Conservation (phyloP, 2,797 vertebrate species). For the Bothrops alternatus region DNA sequence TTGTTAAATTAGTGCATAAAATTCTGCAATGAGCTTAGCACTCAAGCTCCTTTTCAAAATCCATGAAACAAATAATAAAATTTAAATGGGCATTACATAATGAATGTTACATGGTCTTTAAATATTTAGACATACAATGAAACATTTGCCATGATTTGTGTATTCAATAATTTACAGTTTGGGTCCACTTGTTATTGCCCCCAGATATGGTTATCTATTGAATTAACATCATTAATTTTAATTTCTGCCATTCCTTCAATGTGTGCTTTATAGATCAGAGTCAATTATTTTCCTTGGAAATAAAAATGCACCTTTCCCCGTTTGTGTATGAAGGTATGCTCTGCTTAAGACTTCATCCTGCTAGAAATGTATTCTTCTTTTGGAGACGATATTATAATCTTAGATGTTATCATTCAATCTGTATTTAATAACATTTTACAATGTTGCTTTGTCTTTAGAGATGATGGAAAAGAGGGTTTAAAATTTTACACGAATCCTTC, state of each 20-base stretch:
- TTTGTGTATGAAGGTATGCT: background rate
- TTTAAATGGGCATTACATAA: background rate
- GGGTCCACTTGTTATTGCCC: background rate
- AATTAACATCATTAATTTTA: background rate
- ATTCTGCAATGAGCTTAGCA: background rate
- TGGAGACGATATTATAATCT: background rate
- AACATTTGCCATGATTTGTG: background rate
- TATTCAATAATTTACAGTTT: background rate
- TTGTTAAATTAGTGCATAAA: background rate
- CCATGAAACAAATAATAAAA: background rate
- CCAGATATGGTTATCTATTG: background rate
- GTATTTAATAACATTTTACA: slow-evolving; percentile 16
- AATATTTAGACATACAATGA: background rate
- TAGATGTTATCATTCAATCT: slow-evolving; percentile 12
- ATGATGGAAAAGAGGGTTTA: slow-evolving; percentile 93
- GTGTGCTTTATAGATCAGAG: background rate
- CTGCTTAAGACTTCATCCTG: background rate
- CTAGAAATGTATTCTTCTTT: background rate
- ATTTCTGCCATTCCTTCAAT: background rate
- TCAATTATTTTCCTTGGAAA: background rate
- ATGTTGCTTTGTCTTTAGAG: slow-evolving; percentile 73
- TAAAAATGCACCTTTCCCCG: background rate
- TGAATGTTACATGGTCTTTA: background rate
- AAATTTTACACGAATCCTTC: slow-evolving; percentile 99
- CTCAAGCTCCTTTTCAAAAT: slow-evolving; percentile 38